phyloP scores from a whole-genome alignment of 2,888 invertebrate species.

The Lasioglossum marginatum region DNA sequence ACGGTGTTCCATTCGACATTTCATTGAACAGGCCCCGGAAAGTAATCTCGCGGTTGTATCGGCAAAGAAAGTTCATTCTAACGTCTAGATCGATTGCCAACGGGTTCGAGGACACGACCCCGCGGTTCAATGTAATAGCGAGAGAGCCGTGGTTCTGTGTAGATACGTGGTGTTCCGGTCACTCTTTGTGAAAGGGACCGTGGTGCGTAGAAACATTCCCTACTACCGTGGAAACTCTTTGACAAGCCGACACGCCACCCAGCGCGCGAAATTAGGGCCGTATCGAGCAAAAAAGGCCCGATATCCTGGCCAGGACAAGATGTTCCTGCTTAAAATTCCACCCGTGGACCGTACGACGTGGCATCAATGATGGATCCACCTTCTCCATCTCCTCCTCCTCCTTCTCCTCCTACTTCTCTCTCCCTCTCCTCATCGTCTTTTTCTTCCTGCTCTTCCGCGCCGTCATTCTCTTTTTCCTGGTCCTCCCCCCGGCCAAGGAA shows the following conservation, averaged over 20 bases:
- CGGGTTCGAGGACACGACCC: slow-evolving; percentile 50
- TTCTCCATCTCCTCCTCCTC: slow-evolving; percentile 51
- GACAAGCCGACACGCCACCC: slow-evolving; percentile 81
- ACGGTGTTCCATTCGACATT: slow-evolving; percentile 4
- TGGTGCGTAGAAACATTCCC: slow-evolving; percentile 43
- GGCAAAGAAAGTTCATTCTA: slow-evolving; percentile 36
- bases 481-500: slow-evolving; percentile 47
- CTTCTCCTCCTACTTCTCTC: slow-evolving; percentile 22
- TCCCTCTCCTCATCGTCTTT: slow-evolving; percentile 49
- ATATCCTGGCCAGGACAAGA: slow-evolving; percentile 74
- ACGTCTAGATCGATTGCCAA: slow-evolving; percentile 37
- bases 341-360: slow-evolving; percentile 73
- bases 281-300: slow-evolving; percentile 75
- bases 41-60: slow-evolving; percentile 38
- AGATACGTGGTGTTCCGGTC: slow-evolving; percentile 53
- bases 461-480: slow-evolving; percentile 58
- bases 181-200: slow-evolving; percentile 52
- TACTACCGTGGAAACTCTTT: slow-evolving; percentile 70
- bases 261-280: slow-evolving; percentile 80
- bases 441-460: slow-evolving; percentile 45
- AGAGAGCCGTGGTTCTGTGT: slow-evolving; percentile 16
- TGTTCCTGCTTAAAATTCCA: slow-evolving; percentile 81
- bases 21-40: slow-evolving; percentile 11
- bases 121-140: slow-evolving; percentile 50
- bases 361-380: slow-evolving; percentile 80